Base-by-base conservation (phyloP, 2,888 invertebrate genomes). In the Melanostoma mellinum region DNA sequence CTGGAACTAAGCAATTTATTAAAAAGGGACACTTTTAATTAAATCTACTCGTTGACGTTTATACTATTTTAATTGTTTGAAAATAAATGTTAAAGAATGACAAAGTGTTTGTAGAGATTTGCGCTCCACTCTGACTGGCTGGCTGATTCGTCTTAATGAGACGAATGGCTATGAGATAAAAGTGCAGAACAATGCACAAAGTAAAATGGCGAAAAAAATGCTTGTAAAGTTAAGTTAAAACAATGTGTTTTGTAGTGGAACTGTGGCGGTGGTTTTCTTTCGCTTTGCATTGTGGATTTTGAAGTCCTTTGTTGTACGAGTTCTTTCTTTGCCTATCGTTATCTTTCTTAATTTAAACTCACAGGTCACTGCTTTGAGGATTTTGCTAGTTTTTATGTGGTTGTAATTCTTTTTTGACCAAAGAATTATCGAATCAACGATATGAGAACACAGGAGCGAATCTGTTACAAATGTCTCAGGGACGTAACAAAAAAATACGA, bases 1-100 rank as follows among this genome's bases (percentile, higher is more conserved):
- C 69, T 71, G 77, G 53, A 65, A 61, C 32, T 67, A 40, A 63
- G 69, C 46, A 69, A 56, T 78, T 56, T 63, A 9, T 56, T 65
- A 52, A 48, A 73, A 63, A 78, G 53, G 78, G 73, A 82, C 82
- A 82, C 73, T 76, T 82, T 82, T 82, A 82, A 82, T 82, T 82
- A 82, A 82, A 82, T 74, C 73, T 69, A 53, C 68, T 73, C 35
- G 52, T 74, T 50, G 58, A 44, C 79, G 69, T 65, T 79, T 69
- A 79, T 71, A 67, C 65, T 35, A 35, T 78, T 78, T 84, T 84
- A 84, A 78, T 78, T 84, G 79, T 79, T 68, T 67, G 68, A 68
- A 79, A 79, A 73, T 71, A 61, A 67, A 72, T 73, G 67, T 55
- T 60, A 48, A 69, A 69, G 73, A 69, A 74, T 78, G 78, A 69